phyloP scores from a whole-genome alignment of 2,113 vertebrate species.

The Abramis brama region DNA sequence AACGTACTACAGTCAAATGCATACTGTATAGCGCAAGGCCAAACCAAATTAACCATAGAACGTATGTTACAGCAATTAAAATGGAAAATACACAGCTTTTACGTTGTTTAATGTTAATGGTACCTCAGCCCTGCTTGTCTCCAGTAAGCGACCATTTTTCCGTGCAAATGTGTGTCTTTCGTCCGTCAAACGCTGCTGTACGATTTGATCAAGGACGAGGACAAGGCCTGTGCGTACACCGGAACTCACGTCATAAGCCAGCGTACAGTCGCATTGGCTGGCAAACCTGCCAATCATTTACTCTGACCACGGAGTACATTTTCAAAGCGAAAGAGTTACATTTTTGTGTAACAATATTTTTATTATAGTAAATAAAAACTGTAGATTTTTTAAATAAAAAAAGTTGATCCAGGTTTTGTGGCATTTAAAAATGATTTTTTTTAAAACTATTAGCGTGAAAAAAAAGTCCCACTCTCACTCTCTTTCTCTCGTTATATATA shows the following conservation, averaged over 20 bases:
- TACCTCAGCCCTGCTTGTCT: constrained; percentile 54
- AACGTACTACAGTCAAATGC: neutral
- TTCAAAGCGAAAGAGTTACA: neutral
- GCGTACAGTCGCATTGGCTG: neutral
- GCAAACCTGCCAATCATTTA: neutral
- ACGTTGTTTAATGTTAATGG: neutral
- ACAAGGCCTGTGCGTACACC: neutral
- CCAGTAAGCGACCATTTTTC: constrained; percentile 59
- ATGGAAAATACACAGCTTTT: too few species aligned
- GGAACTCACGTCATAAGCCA: neutral
- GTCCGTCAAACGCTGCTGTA: neutral
- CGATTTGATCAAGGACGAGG: constrained; percentile 28
- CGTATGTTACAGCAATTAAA: neutral
- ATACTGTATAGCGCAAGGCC: neutral
- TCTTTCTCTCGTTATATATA: neutral
- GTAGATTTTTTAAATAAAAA: neutral
- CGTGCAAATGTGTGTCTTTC: neutral
- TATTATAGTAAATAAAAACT: neutral
- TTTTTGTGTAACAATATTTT: neutral
- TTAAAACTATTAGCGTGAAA: too few species aligned
- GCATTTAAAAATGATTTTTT: neutral
- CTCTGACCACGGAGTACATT: neutral
- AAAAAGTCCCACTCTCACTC: neutral
- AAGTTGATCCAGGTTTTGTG: neutral
- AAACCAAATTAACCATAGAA: neutral